Conservation (phyloP, 2,888 invertebrate species). For the Drosophila flavopinicola region DNA sequence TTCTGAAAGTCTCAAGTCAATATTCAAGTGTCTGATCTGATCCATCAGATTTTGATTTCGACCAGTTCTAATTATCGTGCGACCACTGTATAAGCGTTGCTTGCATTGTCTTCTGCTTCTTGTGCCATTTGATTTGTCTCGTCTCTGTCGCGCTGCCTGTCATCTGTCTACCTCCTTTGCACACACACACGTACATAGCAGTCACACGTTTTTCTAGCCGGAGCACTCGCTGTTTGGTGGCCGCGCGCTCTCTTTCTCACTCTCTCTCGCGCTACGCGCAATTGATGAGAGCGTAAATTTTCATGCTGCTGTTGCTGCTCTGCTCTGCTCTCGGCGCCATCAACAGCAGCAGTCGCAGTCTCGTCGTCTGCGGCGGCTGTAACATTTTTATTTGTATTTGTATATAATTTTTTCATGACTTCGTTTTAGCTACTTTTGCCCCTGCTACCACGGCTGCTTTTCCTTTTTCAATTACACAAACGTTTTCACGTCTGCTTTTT, state of each 20-base stretch:
- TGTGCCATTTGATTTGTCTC: constrained; percentile 65
- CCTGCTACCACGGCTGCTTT: constrained; percentile 42
- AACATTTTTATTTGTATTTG: constrained; percentile 54
- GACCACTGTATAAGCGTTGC: constrained; percentile 2
- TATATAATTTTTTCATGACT: constrained; percentile 56
- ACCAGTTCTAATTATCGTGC: background rate
- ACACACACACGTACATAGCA: constrained; percentile 33
- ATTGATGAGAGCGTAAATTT: constrained; percentile 77
- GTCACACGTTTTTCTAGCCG: constrained; percentile 77
- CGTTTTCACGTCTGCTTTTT: constrained; percentile 50
- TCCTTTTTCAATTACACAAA: constrained; percentile 62
- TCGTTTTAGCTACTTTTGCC: constrained; percentile 52
- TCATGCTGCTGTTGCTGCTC: constrained; percentile 46
- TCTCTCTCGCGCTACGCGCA: constrained; percentile 62
- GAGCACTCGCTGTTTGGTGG: constrained; percentile 57
- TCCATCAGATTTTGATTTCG: too few species aligned
- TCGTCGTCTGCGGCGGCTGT: constrained; percentile 76
- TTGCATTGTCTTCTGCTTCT: constrained; percentile 47
- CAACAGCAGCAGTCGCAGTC: constrained; percentile 48
- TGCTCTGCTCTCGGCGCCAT: constrained; percentile 39
- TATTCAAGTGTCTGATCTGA: too few species aligned
- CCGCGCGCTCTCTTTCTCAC: constrained; percentile 17
- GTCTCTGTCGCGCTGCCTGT: constrained; percentile 58
- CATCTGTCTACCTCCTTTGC: constrained; percentile 73
- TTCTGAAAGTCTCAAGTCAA: too few species aligned